Evolutionary conservation across 2,888 invertebrate species (phyloP).

Genomic region (Dasypogon diadema): DNA sequence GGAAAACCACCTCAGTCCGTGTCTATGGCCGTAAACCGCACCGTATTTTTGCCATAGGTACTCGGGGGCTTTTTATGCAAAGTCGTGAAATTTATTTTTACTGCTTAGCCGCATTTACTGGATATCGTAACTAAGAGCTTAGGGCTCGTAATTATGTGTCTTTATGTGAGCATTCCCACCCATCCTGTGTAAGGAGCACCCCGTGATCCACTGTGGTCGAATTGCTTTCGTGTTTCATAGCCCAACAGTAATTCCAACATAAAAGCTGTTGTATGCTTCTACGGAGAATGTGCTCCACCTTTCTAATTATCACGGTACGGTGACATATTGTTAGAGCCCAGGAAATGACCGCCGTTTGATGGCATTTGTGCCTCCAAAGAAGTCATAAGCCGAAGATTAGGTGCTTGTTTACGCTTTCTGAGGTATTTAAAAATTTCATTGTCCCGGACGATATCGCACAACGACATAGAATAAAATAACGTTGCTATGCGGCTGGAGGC

Average conservation of each 20-base stretch:
- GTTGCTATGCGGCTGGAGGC: too few species aligned
- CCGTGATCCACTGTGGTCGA: background rate
- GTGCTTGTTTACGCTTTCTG: slow-evolving; percentile 24
- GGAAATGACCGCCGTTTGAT: slow-evolving; percentile 29
- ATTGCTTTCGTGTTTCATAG: slow-evolving; percentile 3
- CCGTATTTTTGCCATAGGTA: slow-evolving; percentile 23
- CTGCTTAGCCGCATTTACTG: slow-evolving; percentile 27
- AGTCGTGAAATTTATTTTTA: slow-evolving; percentile 46
- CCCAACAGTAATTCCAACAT: slow-evolving; percentile 27
- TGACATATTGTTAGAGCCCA: slow-evolving; percentile 29
- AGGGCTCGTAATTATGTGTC: slow-evolving; percentile 37
- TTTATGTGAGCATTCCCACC: slow-evolving; percentile 9
- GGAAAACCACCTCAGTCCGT: background rate
- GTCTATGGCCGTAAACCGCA: background rate
- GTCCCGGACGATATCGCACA: background rate
- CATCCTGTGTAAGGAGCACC: background rate
- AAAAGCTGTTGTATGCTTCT: slow-evolving; percentile 18
- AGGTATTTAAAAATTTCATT: background rate
- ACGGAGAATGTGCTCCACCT: slow-evolving; percentile 23
- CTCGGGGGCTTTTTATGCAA: slow-evolving; percentile 28
- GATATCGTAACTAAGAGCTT: slow-evolving; percentile 31
- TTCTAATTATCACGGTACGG: slow-evolving; percentile 42
- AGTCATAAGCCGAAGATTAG: slow-evolving; percentile 22
- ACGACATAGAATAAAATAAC: too few species aligned
- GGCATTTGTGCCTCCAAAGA: slow-evolving; percentile 24